These are phyloP conservation scores for Carassius carassius DNA, from an alignment of 2,113 vertebrate genomes.

Conservation along the genomic window DNA sequence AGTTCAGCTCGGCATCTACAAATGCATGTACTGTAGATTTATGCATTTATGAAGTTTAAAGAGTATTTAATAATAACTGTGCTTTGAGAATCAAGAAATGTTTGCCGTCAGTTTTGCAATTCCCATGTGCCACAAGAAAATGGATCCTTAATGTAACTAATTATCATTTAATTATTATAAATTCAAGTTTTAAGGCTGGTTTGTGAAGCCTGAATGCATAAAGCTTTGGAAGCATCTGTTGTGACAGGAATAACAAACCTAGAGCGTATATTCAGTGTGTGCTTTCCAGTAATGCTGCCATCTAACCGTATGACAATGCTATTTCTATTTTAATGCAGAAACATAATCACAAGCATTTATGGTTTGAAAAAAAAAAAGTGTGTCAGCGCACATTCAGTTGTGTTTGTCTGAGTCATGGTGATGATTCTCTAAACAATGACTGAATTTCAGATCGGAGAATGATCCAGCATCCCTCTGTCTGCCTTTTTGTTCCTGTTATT, in stretches of 20 bases:
- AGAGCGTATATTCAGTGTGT: background rate
- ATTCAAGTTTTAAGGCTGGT: background rate
- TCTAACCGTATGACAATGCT: slow-evolving; percentile 28
- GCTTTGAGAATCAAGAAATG: background rate
- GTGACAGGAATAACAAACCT: background rate
- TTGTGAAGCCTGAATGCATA: background rate
- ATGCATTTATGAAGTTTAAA: background rate
- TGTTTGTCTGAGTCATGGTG: slow-evolving; percentile 18
- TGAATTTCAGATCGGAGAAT: slow-evolving; percentile 33
- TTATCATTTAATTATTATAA: background rate
- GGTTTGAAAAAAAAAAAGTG: slow-evolving; percentile 53
- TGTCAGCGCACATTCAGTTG: slow-evolving; percentile 48
- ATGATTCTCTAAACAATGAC: slow-evolving; percentile 50
- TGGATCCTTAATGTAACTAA: background rate
- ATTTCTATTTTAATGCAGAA: slow-evolving; percentile 43
- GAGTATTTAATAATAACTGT: background rate
- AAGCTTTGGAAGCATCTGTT: background rate
- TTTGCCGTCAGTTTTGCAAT: background rate
- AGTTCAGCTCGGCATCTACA: background rate
- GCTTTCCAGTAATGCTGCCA: slow-evolving; percentile 29
- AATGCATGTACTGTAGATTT: background rate
- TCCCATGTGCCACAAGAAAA: background rate
- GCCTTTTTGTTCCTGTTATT: slow-evolving; percentile 37
- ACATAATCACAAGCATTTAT: slow-evolving; percentile 37
- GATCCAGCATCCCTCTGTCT: slow-evolving; percentile 45